These are phyloP conservation scores for Ceratina calcarata DNA, from an alignment of 1,140 invertebrate species.

Conservation along the genomic window DNA sequence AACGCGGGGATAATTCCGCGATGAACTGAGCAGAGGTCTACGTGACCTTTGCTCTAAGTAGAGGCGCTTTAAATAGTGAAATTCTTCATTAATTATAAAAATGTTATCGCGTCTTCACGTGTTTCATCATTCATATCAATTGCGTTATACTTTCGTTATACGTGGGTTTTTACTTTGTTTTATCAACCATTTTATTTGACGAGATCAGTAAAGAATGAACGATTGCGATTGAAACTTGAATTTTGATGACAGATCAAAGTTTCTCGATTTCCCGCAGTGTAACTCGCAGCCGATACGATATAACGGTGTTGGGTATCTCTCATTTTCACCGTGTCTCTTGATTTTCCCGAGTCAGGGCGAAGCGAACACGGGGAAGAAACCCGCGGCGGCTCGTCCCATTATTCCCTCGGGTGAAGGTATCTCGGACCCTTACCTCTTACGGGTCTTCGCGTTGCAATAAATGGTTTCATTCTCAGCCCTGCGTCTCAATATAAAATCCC, in stretches of 20 bases:
- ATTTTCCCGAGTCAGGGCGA: constrained; percentile 45
- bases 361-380: constrained; percentile 28
- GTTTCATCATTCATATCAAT: no score
- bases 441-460: constrained; percentile 67
- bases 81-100: no score
- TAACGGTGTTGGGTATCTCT: constrained; percentile 51
- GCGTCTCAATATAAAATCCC: constrained; percentile 67
- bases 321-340: constrained; percentile 59
- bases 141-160: no score
- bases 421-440: constrained; percentile 60
- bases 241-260: not conserved
- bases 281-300: constrained; percentile 35
- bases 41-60: not conserved
- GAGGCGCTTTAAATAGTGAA: no score
- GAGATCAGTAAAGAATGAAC: no score
- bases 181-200: no score
- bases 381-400: constrained; percentile 49
- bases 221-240: no score
- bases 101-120: no score
- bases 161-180: no score
- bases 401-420: constrained; percentile 59
- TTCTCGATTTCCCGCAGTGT: not conserved
- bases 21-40: not conserved
- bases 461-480: constrained; percentile 72
- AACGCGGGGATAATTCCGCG: not conserved